Evolutionary conservation across 2,113 vertebrate genomes (phyloP).

Genomic region (Podilymbus podiceps): DNA sequence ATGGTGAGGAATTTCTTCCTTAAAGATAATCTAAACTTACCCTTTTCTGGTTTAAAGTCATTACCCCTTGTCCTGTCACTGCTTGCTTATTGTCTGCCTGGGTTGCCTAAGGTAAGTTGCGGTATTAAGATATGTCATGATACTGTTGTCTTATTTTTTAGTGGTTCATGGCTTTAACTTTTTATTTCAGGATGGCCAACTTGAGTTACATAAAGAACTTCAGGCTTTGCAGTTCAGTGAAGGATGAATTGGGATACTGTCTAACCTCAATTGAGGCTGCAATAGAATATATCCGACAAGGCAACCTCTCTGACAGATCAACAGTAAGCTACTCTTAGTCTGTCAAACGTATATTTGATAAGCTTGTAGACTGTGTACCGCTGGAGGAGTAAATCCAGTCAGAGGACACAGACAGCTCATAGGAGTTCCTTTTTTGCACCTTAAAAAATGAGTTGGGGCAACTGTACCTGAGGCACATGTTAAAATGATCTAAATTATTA

Average conservation of each 20-base stretch:
- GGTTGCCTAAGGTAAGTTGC: background rate
- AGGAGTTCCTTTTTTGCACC: background rate
- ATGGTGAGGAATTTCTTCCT: no score
- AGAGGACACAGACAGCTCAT: background rate
- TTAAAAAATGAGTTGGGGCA: background rate
- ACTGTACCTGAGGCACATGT: background rate
- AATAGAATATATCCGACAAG: slow-evolving; percentile 88
- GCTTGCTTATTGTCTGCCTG: background rate
- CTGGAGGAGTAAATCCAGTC: background rate
- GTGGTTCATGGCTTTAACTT: background rate
- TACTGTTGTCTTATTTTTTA: background rate
- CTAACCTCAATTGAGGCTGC: slow-evolving; percentile 94
- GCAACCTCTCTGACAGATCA: slow-evolving; percentile 79
- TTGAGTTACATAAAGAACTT: slow-evolving; percentile 98
- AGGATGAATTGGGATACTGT: slow-evolving; percentile 94
- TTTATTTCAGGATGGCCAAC: slow-evolving; percentile 89
- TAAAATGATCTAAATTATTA: background rate
- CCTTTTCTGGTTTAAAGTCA: no score
- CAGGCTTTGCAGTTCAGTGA: slow-evolving; percentile 87
- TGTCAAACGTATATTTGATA: background rate
- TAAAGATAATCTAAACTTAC: no score
- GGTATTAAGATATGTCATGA: background rate
- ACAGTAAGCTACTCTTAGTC: slow-evolving; percentile 67
- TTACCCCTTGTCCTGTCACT: no score
- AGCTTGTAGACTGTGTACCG: background rate